Percentiles rank a stretch among this genome's conserved stretches.
phyloP scores from a whole-genome alignment of 1,140 invertebrate genomes.

The Drosophila ambigua region DNA sequence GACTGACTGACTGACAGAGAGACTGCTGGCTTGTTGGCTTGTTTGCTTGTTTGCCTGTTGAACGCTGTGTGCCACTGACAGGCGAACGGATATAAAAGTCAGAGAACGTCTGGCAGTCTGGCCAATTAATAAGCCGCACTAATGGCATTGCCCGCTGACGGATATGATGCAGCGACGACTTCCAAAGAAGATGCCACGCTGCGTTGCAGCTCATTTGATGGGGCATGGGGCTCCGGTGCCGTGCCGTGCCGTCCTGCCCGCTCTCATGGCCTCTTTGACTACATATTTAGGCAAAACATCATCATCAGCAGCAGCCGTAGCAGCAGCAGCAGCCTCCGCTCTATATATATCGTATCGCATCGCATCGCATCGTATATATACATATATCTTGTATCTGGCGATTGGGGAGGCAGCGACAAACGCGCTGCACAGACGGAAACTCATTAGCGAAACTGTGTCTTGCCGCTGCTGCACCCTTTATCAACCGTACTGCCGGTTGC shows the following conservation, averaged over 20 bases:
- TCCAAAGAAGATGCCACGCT: constrained; percentile 4
- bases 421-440: constrained; percentile 63
- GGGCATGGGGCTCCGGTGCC: too few species aligned
- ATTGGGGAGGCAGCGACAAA: constrained; percentile 16
- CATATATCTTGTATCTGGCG: background rate
- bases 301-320: constrained; percentile 47
- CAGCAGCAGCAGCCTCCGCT: background rate
- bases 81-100: constrained; percentile 64
- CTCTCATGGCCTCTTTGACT: constrained; percentile 45
- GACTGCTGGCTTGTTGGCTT: background rate
- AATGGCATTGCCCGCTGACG: constrained; percentile 63
- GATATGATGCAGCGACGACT: constrained; percentile 43
- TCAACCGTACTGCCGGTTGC: background rate
- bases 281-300: constrained; percentile 48
- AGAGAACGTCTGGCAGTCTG: constrained; percentile 34
- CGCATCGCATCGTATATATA: background rate
- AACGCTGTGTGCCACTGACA: constrained; percentile 41
- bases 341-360: background rate
- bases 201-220: constrained; percentile 46
- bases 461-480: constrained; percentile 20
- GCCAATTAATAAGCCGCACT: constrained; percentile 72
- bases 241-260: background rate
- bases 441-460: constrained; percentile 78
- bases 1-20: constrained; percentile 27
- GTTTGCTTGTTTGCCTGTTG: constrained; percentile 49